Percentiles rank a stretch among this genome's conserved stretches.
These are phyloP conservation scores for Siniperca obscura DNA, from an alignment of 2,797 vertebrate genomes.

Conservation along the genomic window DNA sequence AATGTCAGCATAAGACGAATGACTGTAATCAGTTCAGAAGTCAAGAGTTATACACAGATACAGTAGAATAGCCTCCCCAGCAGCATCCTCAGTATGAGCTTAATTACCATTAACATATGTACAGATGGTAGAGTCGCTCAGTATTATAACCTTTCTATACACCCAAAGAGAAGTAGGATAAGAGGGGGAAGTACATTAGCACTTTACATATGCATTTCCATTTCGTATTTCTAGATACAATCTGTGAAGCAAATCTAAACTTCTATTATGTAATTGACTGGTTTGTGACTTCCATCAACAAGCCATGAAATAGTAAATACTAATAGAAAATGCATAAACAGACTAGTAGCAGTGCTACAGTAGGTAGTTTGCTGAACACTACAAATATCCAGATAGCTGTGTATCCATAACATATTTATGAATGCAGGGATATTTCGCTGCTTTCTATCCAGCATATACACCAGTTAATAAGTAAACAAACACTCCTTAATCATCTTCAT, in stretches of 20 bases:
- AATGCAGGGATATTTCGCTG: conserved; percentile 25
- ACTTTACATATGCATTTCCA: conserved; percentile 15
- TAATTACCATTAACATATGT: conserved; percentile 45
- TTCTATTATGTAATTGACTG: conserved; percentile 11
- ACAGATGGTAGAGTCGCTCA: conserved; percentile 34
- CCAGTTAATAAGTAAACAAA: conserved; percentile 57
- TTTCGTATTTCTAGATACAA: conserved; percentile 9
- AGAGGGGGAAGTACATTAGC: neutral
- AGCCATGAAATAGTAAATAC: conserved; percentile 14
- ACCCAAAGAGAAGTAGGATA: conserved; percentile 4
- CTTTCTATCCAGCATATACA: conserved; percentile 15
- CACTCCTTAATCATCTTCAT: conserved; percentile 62
- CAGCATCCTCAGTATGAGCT: conserved; percentile 10
- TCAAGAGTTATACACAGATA: neutral
- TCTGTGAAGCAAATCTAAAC: conserved; percentile 24
- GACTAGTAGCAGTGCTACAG: neutral
- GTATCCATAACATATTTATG: conserved; percentile 51
- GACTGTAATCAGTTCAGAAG: conserved; percentile 7
- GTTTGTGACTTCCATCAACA: conserved; percentile 12
- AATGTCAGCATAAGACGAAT: conserved; percentile 8
- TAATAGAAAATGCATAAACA: conserved; percentile 33
- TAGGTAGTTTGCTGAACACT: neutral
- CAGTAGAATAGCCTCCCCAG: neutral
- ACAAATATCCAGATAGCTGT: conserved; percentile 13
- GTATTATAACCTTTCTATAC: conserved; percentile 7